Percentiles rank a stretch among this genome's conserved stretches.
These are phyloP conservation scores for Clistopyga incitator DNA, from an alignment of 2,888 invertebrate genomes.

Conservation along the genomic window DNA sequence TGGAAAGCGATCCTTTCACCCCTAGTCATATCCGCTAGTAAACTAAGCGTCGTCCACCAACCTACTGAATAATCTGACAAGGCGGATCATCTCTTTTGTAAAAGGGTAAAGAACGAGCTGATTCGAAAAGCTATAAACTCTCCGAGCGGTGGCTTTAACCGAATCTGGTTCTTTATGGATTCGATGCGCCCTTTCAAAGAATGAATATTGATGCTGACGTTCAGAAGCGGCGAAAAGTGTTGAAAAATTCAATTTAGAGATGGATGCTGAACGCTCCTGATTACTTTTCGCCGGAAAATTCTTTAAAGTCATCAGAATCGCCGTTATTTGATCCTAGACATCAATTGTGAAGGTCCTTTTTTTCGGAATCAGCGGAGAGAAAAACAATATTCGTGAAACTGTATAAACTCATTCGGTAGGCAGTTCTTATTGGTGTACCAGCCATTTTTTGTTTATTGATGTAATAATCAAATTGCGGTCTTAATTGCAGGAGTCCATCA, in stretches of 20 bases:
- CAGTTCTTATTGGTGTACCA: no score
- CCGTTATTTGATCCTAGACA: no score
- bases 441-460: no score
- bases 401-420: no score
- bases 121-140: background rate
- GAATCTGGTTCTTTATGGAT: background rate
- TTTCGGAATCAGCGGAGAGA: no score
- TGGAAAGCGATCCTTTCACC: constrained; percentile 7
- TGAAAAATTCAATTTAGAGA: background rate
- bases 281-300: no score
- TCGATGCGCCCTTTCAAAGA: background rate
- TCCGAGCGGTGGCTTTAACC: background rate
- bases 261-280: background rate
- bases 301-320: no score
- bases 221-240: background rate
- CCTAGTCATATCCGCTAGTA: background rate
- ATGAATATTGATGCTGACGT: background rate
- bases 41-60: constrained; percentile 8
- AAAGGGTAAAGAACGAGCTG: background rate
- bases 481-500: no score
- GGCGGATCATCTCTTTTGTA: background rate
- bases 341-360: no score
- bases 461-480: no score
- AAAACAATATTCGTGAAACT: no score
- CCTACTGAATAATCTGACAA: constrained; percentile 20